Conservation (phyloP, 2,113 vertebrate species). For the Climacteris rufus region DNA sequence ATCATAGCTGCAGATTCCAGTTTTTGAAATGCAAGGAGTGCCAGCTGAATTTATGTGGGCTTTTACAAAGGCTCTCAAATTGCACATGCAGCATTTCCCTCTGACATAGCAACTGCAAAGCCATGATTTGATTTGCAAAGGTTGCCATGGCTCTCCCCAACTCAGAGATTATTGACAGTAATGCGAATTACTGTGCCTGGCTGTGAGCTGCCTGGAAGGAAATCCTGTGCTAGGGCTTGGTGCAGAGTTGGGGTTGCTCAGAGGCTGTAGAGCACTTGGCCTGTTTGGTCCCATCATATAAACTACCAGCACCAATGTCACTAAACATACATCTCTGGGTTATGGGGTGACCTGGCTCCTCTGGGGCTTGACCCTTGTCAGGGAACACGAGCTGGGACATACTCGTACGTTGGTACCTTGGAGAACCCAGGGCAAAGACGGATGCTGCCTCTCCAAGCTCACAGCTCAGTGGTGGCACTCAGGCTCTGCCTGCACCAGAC, state of each 20-base stretch:
- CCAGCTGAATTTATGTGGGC: neutral
- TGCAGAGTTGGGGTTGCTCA: neutral
- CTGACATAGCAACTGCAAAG: neutral
- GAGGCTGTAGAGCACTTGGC: neutral
- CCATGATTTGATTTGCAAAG: neutral
- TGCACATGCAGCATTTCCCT: neutral
- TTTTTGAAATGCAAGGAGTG: neutral
- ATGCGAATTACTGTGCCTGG: rapidly evolving
- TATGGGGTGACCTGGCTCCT: rapidly evolving
- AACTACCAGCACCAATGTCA: neutral
- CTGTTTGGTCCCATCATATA: neutral
- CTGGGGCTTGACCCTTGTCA: neutral
- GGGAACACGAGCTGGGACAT: neutral
- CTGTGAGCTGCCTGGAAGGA: neutral
- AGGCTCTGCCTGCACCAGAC: neutral
- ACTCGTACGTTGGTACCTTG: rapidly evolving
- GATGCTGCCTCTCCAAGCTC: neutral
- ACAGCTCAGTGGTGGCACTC: neutral
- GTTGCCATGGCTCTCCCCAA: neutral
- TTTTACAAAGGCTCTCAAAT: neutral
- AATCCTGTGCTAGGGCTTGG: neutral
- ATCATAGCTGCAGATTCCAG: neutral
- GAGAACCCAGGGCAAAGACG: neutral
- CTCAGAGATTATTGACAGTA: neutral
- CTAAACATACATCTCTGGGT: neutral